phyloP scores from a whole-genome alignment of 2,113 vertebrate genomes.

The Sander vitreus region DNA sequence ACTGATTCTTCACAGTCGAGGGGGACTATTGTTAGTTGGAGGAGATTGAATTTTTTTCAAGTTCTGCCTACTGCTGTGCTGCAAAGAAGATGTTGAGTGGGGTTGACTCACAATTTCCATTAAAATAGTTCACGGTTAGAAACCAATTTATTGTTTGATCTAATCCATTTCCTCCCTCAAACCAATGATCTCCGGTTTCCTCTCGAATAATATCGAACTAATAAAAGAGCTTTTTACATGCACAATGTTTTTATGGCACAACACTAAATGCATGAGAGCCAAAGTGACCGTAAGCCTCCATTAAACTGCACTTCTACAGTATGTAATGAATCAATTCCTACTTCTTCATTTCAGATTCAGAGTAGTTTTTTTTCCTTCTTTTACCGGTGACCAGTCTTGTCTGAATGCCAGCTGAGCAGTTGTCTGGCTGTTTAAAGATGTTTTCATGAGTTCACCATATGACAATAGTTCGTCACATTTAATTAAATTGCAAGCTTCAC shows the following conservation, averaged over 20 bases:
- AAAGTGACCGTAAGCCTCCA: conserved; percentile 25
- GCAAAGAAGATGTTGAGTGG: neutral
- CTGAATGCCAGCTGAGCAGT: conserved; percentile 8
- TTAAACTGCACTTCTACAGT: conserved; percentile 35
- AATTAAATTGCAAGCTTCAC: conserved; percentile 21
- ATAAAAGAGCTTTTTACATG: conserved; percentile 24
- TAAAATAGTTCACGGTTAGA: conserved; percentile 24
- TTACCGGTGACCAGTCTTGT: neutral
- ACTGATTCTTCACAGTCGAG: neutral
- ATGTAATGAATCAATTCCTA: conserved; percentile 5
- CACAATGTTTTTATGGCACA: conserved; percentile 15
- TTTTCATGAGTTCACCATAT: conserved; percentile 13
- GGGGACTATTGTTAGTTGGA: neutral
- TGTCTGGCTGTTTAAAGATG: conserved; percentile 18
- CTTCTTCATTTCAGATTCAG: neutral
- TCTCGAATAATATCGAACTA: neutral
- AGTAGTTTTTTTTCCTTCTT: neutral
- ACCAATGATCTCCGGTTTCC: conserved; percentile 17
- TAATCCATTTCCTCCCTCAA: conserved; percentile 19
- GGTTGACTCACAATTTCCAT: conserved; percentile 7
- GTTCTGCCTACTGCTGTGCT: neutral
- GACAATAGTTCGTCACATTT: conserved; percentile 19
- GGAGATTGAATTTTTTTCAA: conserved; percentile 1
- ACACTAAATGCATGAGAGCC: conserved; percentile 39
- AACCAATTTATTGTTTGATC: conserved; percentile 22